Base-by-base conservation (phyloP, 2,888 invertebrate genomes). In the Idaea straminata region DNA sequence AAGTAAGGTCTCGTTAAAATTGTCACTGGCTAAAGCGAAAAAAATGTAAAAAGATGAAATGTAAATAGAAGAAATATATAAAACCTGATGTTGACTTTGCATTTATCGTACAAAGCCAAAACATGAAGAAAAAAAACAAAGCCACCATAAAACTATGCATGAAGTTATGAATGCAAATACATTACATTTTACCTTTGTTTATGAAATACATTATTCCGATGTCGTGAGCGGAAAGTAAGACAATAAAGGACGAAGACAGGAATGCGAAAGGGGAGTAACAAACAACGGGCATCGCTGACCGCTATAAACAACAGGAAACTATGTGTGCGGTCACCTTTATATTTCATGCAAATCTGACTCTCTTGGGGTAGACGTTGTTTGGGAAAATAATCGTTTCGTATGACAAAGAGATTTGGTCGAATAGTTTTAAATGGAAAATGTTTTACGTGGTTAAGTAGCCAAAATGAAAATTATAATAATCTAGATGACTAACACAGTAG, bases 261-360 rank as follows among this genome's bases (percentile, higher is more conserved):
- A 90, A 92, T 91, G 90, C 84, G 77, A 83, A 84, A 83, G 83
- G 86, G 86, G 85, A 78, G 81, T 75, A 75, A 71, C 78, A 80
- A 58, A 58, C 58, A 58, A 58, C n/a, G 16, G 15, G 58, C 58
- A 5, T 34, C 59, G 59, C 59, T 59, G 59, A 59, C 59, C 59
- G 59, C 59, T 25, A 59, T 59, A 59, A 59, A 59, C 59, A 59
- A 59, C 59, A 6, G 59, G 10, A 78, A 89, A 90, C 90, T 91
- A 89, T 92, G 88, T 92, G 88, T 84, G 89, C 86, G 89, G 89
- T 84, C 87, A 89, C 91, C 92, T 91, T 92, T 92, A 91, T 92
- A 92, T 92, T 89, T 92, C 90, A 92, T 92, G 92, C 89, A 91
- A 92, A 92, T 92, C 84, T 83, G 74, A 76, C 77, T 72, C 69